Conservation (phyloP, 2,113 vertebrate genomes). For the Numida meleagris region DNA sequence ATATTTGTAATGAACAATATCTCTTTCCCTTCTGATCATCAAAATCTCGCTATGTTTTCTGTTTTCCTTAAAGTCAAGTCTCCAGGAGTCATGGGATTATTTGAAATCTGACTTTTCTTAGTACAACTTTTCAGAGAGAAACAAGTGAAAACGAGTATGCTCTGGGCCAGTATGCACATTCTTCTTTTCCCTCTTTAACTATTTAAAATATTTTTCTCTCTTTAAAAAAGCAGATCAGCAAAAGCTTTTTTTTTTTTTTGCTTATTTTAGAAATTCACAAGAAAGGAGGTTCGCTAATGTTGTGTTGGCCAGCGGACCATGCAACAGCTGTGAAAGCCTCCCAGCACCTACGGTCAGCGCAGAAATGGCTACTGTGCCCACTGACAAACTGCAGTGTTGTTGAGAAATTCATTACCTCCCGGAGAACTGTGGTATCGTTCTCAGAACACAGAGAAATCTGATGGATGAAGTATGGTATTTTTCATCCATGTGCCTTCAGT, state of each 20-base stretch:
- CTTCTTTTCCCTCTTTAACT: neutral
- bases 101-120: neutral
- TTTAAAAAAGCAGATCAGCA: neutral
- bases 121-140: neutral
- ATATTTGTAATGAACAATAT: neutral
- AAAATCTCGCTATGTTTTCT: neutral
- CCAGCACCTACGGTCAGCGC: neutral
- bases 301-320: neutral
- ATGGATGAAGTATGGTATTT: conserved; percentile 5
- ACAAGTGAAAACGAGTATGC: neutral
- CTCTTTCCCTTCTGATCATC: neutral
- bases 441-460: conserved; percentile 18
- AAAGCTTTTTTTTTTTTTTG: neutral
- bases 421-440: conserved; percentile 12
- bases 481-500: neutral
- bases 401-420: neutral
- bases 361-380: neutral
- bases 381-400: neutral
- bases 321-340: neutral
- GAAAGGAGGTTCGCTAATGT: neutral
- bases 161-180: neutral
- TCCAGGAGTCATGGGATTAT: neutral
- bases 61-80: neutral
- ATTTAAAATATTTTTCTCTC: neutral
- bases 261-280: neutral